These are phyloP conservation scores for Myzus persicae DNA, from an alignment of 1,140 invertebrate species.

Conservation along the genomic window DNA sequence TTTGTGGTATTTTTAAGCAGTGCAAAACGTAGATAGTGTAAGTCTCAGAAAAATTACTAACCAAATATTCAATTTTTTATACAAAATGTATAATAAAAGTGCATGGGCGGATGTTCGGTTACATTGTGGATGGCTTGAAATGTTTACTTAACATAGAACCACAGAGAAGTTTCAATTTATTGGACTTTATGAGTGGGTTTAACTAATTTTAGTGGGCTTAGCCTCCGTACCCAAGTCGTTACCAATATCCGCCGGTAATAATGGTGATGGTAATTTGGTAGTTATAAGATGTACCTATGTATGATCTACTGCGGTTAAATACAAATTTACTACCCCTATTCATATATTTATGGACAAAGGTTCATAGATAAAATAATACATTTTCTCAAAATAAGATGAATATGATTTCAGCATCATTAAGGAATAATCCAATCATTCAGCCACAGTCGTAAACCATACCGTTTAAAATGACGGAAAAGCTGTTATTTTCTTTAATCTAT, in stretches of 20 bases:
- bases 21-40: not conserved
- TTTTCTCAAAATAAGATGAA: not conserved
- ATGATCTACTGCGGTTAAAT: not conserved
- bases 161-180: not conserved
- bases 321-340: not conserved
- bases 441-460: no score
- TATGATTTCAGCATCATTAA: not conserved
- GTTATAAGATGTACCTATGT: not conserved
- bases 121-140: not conserved
- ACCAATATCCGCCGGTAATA: not conserved
- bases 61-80: not conserved
- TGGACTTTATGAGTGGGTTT: not conserved
- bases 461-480: no score
- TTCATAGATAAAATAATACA: not conserved
- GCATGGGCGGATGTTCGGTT: not conserved
- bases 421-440: not conserved
- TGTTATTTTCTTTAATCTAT: no score
- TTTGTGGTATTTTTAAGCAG: not conserved
- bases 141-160: not conserved
- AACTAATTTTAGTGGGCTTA: not conserved
- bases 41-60: not conserved
- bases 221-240: not conserved
- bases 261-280: not conserved
- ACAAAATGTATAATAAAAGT: not conserved
- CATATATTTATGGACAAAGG: not conserved